Percentiles rank a stretch among this genome's conserved stretches.
Evolutionary conservation across 2,113 vertebrate genomes (phyloP).

Genomic region (Centropristis striata): DNA sequence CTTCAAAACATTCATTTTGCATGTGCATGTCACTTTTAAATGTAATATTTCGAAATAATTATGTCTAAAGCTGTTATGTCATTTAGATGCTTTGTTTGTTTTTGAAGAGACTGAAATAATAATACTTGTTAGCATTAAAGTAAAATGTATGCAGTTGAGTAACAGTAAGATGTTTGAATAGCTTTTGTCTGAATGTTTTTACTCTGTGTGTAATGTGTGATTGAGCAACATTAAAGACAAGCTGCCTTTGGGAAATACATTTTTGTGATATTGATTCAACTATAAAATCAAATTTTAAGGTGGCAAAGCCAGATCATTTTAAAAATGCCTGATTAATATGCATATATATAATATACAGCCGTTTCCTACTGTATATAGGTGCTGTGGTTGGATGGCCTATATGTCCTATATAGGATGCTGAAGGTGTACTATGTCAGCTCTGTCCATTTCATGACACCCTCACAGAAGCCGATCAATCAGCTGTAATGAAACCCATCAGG

Average conservation of each 20-base stretch:
- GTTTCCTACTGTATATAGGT: conserved; percentile 31
- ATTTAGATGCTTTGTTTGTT: background rate
- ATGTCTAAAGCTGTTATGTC: background rate
- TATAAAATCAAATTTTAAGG: background rate
- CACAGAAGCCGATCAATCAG: conserved; percentile 84
- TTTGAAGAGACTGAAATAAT: background rate
- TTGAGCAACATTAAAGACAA: no score
- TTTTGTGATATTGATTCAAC: background rate
- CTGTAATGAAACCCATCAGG: conserved; percentile 86
- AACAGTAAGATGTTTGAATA: background rate
- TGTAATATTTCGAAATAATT: background rate
- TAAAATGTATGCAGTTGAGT: background rate
- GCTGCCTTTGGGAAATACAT: no score
- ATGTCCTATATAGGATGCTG: conserved; percentile 59
- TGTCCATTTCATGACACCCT: conserved; percentile 81
- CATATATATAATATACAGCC: no score
- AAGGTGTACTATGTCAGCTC: conserved; percentile 80
- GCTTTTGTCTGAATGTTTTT: background rate
- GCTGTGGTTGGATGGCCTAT: conserved; percentile 36
- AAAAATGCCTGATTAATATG: no score
- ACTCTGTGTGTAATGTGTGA: background rate
- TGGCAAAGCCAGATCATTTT: background rate
- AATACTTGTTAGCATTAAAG: background rate
- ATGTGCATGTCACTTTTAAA: background rate
- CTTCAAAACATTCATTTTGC: background rate